phyloP scores from a whole-genome alignment of 2,113 vertebrate species.

The Hippocampus guttulatus region DNA sequence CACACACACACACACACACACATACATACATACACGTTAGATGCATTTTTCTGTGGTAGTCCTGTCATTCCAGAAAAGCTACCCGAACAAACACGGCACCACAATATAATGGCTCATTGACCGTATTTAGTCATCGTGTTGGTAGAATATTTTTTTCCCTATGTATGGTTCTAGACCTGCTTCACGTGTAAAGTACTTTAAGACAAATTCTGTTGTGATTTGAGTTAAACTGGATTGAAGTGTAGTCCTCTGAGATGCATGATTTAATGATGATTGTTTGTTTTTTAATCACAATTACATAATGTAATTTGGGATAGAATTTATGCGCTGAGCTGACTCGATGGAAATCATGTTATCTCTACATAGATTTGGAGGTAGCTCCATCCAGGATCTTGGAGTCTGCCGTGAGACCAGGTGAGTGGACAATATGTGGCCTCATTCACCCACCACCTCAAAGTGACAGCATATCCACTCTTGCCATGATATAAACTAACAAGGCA shows the following conservation, averaged over 20 bases:
- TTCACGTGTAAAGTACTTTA: background rate
- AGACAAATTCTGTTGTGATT: background rate
- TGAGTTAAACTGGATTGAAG: background rate
- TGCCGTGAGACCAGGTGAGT: background rate
- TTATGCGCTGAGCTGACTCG: background rate
- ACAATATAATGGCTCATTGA: no score
- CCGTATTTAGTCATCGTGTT: no score
- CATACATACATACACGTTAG: no score
- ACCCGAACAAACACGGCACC: no score
- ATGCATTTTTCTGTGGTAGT: no score
- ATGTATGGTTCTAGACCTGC: background rate
- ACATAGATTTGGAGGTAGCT: background rate
- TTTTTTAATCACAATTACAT: no score
- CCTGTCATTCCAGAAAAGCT: no score
- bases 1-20: no score
- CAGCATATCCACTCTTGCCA: background rate
- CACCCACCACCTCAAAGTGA: background rate
- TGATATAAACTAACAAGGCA: slow-evolving; percentile 7
- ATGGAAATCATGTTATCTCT: background rate
- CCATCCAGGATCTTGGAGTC: background rate
- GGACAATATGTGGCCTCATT: background rate
- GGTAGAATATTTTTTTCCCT: no score
- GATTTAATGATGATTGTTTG: no score
- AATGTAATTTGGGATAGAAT: no score
- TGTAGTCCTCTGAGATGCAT: no score